Conservation (phyloP, 2,797 vertebrate species). For the Meda fulgida region DNA sequence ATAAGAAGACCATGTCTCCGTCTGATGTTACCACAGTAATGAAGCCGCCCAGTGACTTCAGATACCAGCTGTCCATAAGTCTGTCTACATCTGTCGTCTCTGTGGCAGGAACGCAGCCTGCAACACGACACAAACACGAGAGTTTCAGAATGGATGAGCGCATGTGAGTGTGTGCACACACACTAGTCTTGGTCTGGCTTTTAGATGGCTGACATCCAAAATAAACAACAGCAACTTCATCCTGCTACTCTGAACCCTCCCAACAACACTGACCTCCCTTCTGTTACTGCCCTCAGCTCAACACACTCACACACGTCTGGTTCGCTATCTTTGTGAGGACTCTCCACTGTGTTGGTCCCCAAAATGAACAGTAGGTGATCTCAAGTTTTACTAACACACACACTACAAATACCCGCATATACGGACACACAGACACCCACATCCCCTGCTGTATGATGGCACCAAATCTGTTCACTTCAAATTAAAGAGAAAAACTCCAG, state of each 20-base stretch:
- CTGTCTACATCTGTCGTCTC: constrained; percentile 74
- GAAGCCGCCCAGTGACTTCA: constrained; percentile 96
- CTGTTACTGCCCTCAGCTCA: constrained; percentile 60
- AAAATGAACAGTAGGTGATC: no score
- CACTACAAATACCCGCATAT: constrained; percentile 42
- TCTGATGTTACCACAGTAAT: constrained; percentile 95
- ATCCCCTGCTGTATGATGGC: constrained; percentile 1
- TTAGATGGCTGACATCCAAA: constrained; percentile 72
- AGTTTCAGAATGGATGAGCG: constrained; percentile 6
- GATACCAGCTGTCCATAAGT: constrained; percentile 93
- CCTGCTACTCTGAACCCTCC: constrained; percentile 74
- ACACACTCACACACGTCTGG: neutral
- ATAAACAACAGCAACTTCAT: constrained; percentile 77
- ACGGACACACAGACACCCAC: constrained; percentile 40
- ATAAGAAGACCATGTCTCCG: constrained; percentile 97
- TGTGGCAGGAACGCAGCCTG: constrained; percentile 77
- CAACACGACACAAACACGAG: constrained; percentile 31
- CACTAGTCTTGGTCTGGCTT: constrained; percentile 68
- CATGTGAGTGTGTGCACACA: constrained; percentile 15
- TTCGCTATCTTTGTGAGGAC: no score
- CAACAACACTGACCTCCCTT: constrained; percentile 67
- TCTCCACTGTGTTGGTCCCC: no score
- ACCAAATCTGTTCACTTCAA: constrained; percentile 12
- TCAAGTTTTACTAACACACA: neutral
- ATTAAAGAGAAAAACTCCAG: constrained; percentile 19